Conservation (phyloP, 2,888 invertebrate species). For the Muschampia plurimacula region DNA sequence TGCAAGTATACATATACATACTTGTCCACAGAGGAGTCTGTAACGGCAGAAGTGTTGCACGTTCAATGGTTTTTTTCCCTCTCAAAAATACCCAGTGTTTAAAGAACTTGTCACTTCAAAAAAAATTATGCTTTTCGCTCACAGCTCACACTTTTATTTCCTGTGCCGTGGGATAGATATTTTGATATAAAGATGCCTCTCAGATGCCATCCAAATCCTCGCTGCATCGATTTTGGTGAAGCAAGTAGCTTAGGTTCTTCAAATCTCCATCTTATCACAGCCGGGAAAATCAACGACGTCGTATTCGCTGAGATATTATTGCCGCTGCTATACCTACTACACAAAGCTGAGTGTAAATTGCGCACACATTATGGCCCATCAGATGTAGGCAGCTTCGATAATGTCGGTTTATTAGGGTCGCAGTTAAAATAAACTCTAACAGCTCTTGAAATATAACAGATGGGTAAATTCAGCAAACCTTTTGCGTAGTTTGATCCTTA, state of each 20-base stretch:
- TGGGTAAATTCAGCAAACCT: background rate
- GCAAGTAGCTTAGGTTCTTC: background rate
- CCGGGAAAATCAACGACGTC: constrained; percentile 26
- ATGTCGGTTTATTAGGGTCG: constrained; percentile 7
- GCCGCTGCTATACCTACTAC: constrained; percentile 5
- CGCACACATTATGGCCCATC: constrained; percentile 11
- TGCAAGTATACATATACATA: too few species aligned
- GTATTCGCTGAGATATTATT: constrained; percentile 27
- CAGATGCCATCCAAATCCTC: background rate
- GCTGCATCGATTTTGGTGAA: background rate
- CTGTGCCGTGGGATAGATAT: too few species aligned
- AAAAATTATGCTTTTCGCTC: too few species aligned
- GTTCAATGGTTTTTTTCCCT: too few species aligned
- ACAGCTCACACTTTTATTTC: too few species aligned
- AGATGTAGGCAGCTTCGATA: background rate
- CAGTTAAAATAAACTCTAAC: constrained; percentile 2
- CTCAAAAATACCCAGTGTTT: too few species aligned
- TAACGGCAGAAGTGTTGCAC: too few species aligned
- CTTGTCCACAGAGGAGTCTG: too few species aligned
- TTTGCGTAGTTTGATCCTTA: background rate
- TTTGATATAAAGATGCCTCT: too few species aligned
- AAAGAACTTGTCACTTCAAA: too few species aligned
- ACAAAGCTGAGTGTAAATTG: constrained; percentile 25
- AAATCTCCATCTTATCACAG: constrained; percentile 30
- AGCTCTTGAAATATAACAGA: background rate